phyloP scores from a whole-genome alignment of 1,140 invertebrate genomes.

The Psilanteris sp. region DNA sequence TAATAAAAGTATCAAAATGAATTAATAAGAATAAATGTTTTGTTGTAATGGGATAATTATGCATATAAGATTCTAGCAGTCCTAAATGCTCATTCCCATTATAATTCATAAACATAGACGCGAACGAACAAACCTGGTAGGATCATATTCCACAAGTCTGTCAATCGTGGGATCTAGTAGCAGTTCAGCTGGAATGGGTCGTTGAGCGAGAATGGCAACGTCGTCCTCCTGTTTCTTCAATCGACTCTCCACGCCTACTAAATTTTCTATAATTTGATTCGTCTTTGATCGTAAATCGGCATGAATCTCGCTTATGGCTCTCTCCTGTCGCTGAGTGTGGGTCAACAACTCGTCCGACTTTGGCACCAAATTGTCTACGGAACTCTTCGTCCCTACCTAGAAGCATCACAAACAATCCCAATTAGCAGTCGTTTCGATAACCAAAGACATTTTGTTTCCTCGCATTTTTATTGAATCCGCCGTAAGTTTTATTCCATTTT shows the following conservation, averaged over 20 bases:
- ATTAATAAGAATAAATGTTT: too few species aligned
- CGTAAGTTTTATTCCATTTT: background rate
- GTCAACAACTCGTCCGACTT: conserved; percentile 91
- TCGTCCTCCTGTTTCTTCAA: conserved; percentile 91
- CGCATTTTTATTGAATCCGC: too few species aligned
- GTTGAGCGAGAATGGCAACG: conserved; percentile 85
- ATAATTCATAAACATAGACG: conserved; percentile 41
- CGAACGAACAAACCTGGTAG: conserved; percentile 80
- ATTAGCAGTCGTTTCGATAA: conserved; percentile 13
- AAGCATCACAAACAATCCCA: conserved; percentile 6
- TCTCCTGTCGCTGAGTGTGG: conserved; percentile 91
- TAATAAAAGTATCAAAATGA: too few species aligned
- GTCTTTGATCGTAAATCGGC: conserved; percentile 89
- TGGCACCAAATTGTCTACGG: conserved; percentile 89
- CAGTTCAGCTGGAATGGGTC: conserved; percentile 86
- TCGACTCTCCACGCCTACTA: conserved; percentile 90
- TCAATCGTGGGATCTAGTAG: conserved; percentile 88
- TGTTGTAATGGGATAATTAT: too few species aligned
- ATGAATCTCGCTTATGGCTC: conserved; percentile 92
- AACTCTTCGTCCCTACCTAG: conserved; percentile 89
- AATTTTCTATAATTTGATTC: conserved; percentile 92
- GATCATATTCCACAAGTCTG: conserved; percentile 87
- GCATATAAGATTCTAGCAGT: too few species aligned
- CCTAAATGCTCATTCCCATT: conserved; percentile 15
- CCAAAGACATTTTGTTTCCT: background rate